Percentiles rank a stretch among this genome's conserved stretches.
These are phyloP conservation scores for Dromococcyx pavoninus DNA, from an alignment of 2,797 vertebrate genomes.

Conservation along the genomic window DNA sequence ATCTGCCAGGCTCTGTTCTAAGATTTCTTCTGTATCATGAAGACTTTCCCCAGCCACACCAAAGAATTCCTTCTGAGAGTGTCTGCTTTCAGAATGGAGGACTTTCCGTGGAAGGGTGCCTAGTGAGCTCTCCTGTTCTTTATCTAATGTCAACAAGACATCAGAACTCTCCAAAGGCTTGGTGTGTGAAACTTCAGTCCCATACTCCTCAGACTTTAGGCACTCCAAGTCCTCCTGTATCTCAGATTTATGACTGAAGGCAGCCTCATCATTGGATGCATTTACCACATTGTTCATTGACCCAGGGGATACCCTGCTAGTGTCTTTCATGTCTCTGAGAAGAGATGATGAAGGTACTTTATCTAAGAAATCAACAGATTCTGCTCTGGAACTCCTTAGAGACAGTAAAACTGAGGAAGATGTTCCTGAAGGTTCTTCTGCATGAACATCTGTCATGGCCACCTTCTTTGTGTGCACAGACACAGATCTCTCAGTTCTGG, in stretches of 20 bases:
- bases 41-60: conserved; percentile 22
- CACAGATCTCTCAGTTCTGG: conserved; percentile 51
- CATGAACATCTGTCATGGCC: conserved; percentile 30
- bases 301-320: conserved; percentile 3
- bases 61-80: not conserved
- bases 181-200: conserved; percentile 29
- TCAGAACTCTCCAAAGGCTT: conserved; percentile 72
- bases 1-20: conserved; percentile 29
- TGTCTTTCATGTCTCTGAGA: conserved; percentile 56
- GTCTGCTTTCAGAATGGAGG: not conserved
- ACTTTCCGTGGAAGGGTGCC: conserved; percentile 39
- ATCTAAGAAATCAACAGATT: conserved; percentile 67
- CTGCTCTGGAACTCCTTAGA: conserved; percentile 69
- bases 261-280: conserved; percentile 46
- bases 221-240: conserved; percentile 79
- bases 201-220: conserved; percentile 62
- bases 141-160: conserved; percentile 72
- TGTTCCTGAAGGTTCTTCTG: conserved; percentile 57
- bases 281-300: conserved; percentile 33
- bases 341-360: conserved; percentile 42
- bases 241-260: conserved; percentile 76
- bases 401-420: conserved; percentile 72
- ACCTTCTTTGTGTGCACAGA: conserved; percentile 55
- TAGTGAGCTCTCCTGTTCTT: conserved; percentile 57
- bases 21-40: conserved; percentile 30